A percentile compares a stretch with the other conserved stretches of the same genome.
Evolutionary conservation across 2,888 invertebrate genomes (phyloP).

Genomic region (Lottia scabra): DNA sequence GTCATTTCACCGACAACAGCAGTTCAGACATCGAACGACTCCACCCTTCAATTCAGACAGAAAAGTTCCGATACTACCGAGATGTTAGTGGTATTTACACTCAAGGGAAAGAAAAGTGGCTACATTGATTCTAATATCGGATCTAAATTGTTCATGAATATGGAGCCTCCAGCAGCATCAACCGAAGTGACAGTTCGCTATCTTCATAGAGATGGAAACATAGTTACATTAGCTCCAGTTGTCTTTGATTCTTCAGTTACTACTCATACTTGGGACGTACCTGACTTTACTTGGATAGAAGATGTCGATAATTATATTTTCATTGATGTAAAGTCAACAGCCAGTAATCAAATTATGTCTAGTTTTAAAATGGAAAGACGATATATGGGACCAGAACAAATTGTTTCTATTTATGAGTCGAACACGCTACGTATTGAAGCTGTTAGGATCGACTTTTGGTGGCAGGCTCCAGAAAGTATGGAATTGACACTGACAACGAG

Average conservation of each 20-base stretch:
- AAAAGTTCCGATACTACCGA: conserved; percentile 6
- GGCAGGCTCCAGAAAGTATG: conserved; percentile 46
- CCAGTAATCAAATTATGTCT: conserved; percentile 20
- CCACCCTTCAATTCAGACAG: conserved; percentile 16
- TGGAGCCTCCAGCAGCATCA: conserved; percentile 13
- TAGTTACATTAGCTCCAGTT: conserved; percentile 18
- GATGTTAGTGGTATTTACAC: conserved; percentile 26
- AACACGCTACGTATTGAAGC: conserved; percentile 37
- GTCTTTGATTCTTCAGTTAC: conserved; percentile 17
- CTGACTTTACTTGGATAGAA: conserved; percentile 42
- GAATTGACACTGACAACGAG: neutral
- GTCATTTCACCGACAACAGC: conserved; percentile 3
- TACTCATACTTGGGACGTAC: conserved; percentile 27
- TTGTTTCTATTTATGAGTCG: conserved; percentile 30
- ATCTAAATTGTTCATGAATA: conserved; percentile 27
- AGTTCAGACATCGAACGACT: conserved; percentile 13
- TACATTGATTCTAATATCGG: conserved; percentile 45
- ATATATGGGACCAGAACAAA: conserved; percentile 27
- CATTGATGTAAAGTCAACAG: conserved; percentile 26
- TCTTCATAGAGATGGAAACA: conserved; percentile 22
- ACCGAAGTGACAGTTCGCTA: conserved; percentile 30
- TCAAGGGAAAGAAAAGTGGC: conserved; percentile 37
- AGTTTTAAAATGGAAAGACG: conserved; percentile 38
- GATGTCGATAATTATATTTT: conserved; percentile 32
- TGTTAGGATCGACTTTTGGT: conserved; percentile 46